Evolutionary conservation across 2,888 invertebrate species (phyloP).

Genomic region (Apodemia duryi): DNA sequence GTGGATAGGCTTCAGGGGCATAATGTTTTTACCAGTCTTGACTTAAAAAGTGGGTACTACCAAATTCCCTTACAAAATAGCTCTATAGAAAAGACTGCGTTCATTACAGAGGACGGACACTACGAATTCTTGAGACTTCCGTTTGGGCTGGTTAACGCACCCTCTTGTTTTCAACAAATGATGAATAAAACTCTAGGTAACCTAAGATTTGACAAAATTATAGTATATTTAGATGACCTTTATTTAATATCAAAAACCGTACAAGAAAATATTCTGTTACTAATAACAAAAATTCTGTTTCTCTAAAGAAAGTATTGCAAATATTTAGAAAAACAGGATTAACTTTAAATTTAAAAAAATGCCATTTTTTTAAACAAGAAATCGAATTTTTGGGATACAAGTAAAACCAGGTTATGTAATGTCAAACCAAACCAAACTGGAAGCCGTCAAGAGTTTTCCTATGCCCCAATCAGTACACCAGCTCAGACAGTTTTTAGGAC

Average conservation of each 20-base stretch:
- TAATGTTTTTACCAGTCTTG: slow-evolving; percentile 10
- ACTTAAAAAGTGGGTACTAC: slow-evolving; percentile 14
- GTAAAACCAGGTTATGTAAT: slow-evolving; percentile 26
- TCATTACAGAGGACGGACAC: slow-evolving; percentile 46
- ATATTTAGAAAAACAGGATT: slow-evolving; percentile 29
- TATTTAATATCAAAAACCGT: slow-evolving; percentile 11
- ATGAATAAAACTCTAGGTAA: slow-evolving; percentile 26
- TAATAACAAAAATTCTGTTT: too few species aligned
- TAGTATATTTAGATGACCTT: slow-evolving; percentile 23
- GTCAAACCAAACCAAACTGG: slow-evolving; percentile 30
- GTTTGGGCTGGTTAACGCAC: slow-evolving; percentile 30
- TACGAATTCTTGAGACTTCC: slow-evolving; percentile 41
- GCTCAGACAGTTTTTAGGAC: slow-evolving; percentile 33
- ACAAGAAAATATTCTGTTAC: not conserved
- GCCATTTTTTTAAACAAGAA: slow-evolving; percentile 32
- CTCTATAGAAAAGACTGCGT: slow-evolving; percentile 45
- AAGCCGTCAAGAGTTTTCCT: slow-evolving; percentile 31
- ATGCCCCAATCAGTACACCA: slow-evolving; percentile 32
- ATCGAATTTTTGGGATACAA: slow-evolving; percentile 34
- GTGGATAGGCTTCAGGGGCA: slow-evolving; percentile 9
- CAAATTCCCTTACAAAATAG: slow-evolving; percentile 22
- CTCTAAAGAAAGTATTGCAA: slow-evolving; percentile 23
- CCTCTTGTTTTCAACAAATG: slow-evolving; percentile 24
- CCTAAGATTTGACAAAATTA: slow-evolving; percentile 24
- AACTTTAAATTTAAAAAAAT: slow-evolving; percentile 36